phyloP scores from a whole-genome alignment of 2,797 vertebrate genomes.

The Hemitrygon akajei region DNA sequence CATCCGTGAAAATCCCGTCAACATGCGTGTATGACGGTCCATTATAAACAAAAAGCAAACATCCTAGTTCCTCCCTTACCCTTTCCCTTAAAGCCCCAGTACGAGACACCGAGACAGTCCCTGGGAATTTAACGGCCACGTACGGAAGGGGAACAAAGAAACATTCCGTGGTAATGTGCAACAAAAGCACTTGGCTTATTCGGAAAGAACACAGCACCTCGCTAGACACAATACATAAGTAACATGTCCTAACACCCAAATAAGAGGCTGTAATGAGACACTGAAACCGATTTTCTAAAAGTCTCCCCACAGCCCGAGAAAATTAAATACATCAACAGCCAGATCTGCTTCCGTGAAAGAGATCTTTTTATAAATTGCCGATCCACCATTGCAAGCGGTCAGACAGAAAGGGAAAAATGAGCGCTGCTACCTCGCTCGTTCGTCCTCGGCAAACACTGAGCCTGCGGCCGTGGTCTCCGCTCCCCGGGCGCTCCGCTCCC shows the following conservation, averaged over 20 bases:
- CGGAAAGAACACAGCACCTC: background rate
- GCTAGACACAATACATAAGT: background rate
- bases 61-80: background rate
- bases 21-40: background rate
- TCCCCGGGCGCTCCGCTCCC: background rate
- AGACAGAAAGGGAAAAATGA: too few species aligned
- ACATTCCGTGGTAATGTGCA: background rate
- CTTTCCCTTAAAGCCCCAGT: background rate
- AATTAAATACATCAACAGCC: background rate
- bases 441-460: conserved; percentile 3
- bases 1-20: background rate
- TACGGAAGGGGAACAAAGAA: conserved; percentile 27
- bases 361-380: too few species aligned
- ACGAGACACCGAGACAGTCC: background rate
- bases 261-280: background rate
- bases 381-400: background rate
- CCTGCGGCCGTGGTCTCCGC: background rate
- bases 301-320: too few species aligned
- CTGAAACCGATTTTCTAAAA: background rate
- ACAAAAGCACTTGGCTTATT: background rate
- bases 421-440: conserved; percentile 22
- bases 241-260: background rate
- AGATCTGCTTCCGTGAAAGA: background rate
- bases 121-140: background rate
- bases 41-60: background rate